Evolutionary conservation across 2,888 invertebrate species (phyloP).

Genomic region (Dicyrtomina minuta): DNA sequence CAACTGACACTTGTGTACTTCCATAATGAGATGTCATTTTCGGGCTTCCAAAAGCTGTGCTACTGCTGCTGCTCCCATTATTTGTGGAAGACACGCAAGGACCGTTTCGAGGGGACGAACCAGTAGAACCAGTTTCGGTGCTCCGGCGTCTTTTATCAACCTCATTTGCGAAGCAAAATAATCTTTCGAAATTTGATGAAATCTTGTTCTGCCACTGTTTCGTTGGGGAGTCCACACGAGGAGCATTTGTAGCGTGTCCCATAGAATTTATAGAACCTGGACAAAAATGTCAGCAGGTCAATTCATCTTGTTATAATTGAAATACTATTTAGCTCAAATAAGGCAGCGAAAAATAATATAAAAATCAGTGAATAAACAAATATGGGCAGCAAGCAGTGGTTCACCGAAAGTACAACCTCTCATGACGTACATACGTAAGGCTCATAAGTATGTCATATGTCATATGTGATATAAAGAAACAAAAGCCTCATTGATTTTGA

Average conservation of each 20-base stretch:
- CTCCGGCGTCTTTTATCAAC: constrained; percentile 82
- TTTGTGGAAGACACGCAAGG: constrained; percentile 2
- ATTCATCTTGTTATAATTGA: background rate
- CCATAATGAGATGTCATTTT: constrained; percentile 14
- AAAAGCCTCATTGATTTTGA: no score
- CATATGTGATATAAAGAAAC: no score
- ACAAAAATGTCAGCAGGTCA: constrained; percentile 16
- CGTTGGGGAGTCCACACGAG: constrained; percentile 50
- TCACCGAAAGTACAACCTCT: no score
- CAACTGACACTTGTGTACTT: background rate
- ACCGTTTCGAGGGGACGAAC: constrained; percentile 39
- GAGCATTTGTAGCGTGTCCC: constrained; percentile 22
- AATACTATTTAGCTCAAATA: background rate
- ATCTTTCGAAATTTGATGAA: constrained; percentile 87
- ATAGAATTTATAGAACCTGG: background rate
- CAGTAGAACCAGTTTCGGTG: constrained; percentile 63
- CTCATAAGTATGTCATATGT: no score
- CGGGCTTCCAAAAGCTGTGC: background rate
- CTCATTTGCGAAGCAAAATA: constrained; percentile 90
- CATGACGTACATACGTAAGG: no score
- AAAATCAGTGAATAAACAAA: background rate
- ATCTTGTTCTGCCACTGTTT: constrained; percentile 85
- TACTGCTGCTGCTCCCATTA: background rate
- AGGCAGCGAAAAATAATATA: background rate
- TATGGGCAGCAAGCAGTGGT: no score